Evolutionary conservation across 1,140 invertebrate genomes (phyloP).

Genomic region (Brachionus rubens): DNA sequence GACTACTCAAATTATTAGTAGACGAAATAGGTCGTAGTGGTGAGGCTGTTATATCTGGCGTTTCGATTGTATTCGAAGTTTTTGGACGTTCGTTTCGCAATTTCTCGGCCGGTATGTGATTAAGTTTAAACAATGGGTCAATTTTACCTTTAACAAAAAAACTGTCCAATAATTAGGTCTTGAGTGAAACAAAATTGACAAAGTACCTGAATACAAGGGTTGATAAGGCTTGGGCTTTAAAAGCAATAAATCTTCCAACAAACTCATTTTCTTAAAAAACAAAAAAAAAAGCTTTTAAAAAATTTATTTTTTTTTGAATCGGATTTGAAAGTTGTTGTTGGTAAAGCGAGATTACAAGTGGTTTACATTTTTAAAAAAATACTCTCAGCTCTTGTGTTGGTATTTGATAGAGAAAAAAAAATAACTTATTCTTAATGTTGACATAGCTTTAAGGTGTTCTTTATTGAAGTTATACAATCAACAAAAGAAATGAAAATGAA

Average conservation of each 20-base stretch:
- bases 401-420: too few species aligned
- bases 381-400: too few species aligned
- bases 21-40: not conserved
- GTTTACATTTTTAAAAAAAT: too few species aligned
- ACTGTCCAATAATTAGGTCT: not conserved
- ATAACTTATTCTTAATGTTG: not conserved
- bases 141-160: slow-evolving; percentile 2
- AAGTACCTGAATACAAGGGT: slow-evolving; percentile 19
- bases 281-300: not conserved
- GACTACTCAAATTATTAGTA: not conserved
- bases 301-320: too few species aligned
- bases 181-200: not conserved
- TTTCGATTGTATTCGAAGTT: not conserved
- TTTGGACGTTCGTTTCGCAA: not conserved
- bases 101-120: not conserved
- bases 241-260: slow-evolving; percentile 27
- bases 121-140: not conserved
- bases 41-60: not conserved
- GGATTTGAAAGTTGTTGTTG: too few species aligned
- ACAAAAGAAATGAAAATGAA: too few species aligned
- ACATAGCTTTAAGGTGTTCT: not conserved
- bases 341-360: too few species aligned
- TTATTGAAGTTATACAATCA: too few species aligned
- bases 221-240: slow-evolving; percentile 1
- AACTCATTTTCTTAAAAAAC: slow-evolving; percentile 17